Base-by-base conservation (phyloP, 2,888 invertebrate species). In the Acronicta leporina region DNA sequence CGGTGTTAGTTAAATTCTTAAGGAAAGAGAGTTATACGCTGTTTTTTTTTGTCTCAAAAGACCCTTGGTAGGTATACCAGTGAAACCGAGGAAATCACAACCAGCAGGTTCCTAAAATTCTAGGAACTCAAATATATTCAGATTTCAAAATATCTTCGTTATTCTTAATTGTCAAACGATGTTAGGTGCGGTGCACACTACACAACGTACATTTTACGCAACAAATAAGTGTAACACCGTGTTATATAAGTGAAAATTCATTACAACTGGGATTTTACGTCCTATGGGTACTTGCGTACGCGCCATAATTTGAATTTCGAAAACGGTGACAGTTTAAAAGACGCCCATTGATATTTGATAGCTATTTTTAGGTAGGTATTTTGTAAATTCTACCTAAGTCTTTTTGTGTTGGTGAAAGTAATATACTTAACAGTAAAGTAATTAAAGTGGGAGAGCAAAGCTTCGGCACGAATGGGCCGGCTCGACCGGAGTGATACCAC, bases 151-250 rank as follows among this genome's bases (percentile, higher is more conserved):
- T 45, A 38, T 48, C 57, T 35, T 53, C 38, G 60, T 42, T 38
- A 60, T 20, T 33, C 56, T 75, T 85, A 84, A 86, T 85, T 84
- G 85, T 82, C 45, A 75, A 83, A 83, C 80, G 76, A 20, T 86
- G 86, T 85, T 68, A 82, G 76, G 80, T 59, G 77, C 57, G 73
- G 75, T 57, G 50, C 74, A 65, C 72, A 68, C 46, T 54, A 55
- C 56, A 30, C 58, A 60, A 57, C 61, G 16, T 13, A 14, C 53
- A 2, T 27, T 54, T 73, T 76, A 55, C 71, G 68, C 68, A 79
- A 75, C 62, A 52, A 59, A 57, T 75, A 77, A 84, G 80, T 82
- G 80, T 77, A 68, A 52, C 69, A 63, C 27, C 27, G 15, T 61
- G 67, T 84, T 84, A 81, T 80, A 73, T 80, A 83, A 83, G 51